Base-by-base conservation (phyloP, 2,888 invertebrate genomes). In the Lasius fuliginosus region DNA sequence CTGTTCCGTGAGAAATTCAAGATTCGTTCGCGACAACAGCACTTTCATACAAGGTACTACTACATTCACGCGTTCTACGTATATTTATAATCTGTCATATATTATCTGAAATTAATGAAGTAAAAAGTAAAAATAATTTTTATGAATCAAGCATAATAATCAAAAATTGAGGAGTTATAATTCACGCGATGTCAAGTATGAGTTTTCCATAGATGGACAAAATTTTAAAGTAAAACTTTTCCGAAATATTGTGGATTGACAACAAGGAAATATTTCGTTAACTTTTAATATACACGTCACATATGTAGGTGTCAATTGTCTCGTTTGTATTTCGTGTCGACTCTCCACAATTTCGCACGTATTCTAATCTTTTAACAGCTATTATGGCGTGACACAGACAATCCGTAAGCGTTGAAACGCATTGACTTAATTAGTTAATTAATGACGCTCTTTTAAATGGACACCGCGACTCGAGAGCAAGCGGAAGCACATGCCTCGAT, bases 401-500 rank as follows among this genome's bases (percentile, higher is more conserved):
- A 49, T 79, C 64, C 79, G 40, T 76, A 53, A 46, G 42, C 27
- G n/a, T 53, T 30, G 73, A 77, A 82, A 79, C 86, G 85, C 87
- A 84, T 68, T 84, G 82, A 60, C 65, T 90, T 89, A 90, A 89
- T 90, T 89, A 90, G 86, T 86, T 89, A 90, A 90, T 90, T 90
- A 88, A 87, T 74, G 85, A 67, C 64, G 36, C 23, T 40, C 76
- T 64, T 64, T 84, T 83, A 84, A 85, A 86, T 84, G 77, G 84
- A 84, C 76, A 79, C 67, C 56, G 68, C 85, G 77, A 85, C 83
- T 85, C 68, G 84, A 40, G 79, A 75, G 69, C 62, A 73, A 76
- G 33, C 46, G 33, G 53, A 46, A 33, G 62, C 86, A 90, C 86
- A 87, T 53, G 6, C n/a, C 87, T 87, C 88, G 90, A 91, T 92